These are phyloP conservation scores for Ceratina calcarata DNA, from an alignment of 1,140 invertebrate genomes.

Conservation along the genomic window DNA sequence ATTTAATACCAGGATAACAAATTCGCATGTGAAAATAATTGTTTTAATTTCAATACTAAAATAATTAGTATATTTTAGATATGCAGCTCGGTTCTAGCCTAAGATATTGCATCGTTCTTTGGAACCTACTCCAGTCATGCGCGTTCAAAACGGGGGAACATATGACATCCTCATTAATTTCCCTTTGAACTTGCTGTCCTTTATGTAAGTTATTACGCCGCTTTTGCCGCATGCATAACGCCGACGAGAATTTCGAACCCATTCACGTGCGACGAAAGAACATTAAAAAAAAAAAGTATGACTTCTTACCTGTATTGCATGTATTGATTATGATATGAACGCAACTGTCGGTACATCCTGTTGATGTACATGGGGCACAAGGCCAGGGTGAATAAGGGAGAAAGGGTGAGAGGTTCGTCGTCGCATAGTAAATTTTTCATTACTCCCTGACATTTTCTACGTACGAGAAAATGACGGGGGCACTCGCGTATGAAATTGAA, in stretches of 20 bases:
- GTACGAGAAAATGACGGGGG: slow-evolving; percentile 62
- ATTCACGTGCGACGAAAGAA: slow-evolving; percentile 1
- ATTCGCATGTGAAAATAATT: too few species aligned
- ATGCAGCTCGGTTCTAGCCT: too few species aligned
- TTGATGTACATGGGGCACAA: background rate
- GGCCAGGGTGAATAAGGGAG: background rate
- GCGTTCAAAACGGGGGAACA: background rate
- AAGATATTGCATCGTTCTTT: too few species aligned
- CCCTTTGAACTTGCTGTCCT: slow-evolving; percentile 13
- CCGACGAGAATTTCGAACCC: slow-evolving; percentile 21
- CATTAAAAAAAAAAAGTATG: background rate
- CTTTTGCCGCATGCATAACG: slow-evolving; percentile 16
- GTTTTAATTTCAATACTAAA: too few species aligned
- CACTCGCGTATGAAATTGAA: slow-evolving; percentile 71
- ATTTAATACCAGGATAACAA: too few species aligned
- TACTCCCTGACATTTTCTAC: slow-evolving; percentile 63
- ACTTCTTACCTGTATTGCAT: too few species aligned
- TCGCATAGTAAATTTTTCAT: slow-evolving; percentile 69
- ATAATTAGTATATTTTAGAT: background rate
- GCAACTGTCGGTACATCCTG: slow-evolving; percentile 10
- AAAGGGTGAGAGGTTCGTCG: slow-evolving; percentile 1
- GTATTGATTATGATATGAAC: slow-evolving; percentile 3
- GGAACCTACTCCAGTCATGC: background rate
- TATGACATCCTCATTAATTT: slow-evolving; percentile 38
- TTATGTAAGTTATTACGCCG: background rate